phyloP scores from a whole-genome alignment of 2,888 invertebrate genomes.

The Meiosimyza decipiens region DNA sequence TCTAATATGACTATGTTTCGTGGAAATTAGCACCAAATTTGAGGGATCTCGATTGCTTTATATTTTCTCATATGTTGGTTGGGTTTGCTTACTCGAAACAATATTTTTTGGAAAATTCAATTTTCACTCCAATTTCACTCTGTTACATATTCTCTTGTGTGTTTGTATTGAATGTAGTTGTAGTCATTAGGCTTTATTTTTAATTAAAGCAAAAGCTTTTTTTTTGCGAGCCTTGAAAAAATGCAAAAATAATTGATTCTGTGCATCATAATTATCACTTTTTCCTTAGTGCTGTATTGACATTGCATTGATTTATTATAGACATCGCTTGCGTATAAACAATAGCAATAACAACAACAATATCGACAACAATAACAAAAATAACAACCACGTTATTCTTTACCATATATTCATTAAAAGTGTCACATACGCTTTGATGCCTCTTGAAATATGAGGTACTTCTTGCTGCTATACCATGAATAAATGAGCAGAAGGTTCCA shows the following conservation, averaged over 20 bases:
- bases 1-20: no score
- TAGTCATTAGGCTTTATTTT: no score
- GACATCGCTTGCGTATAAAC: conserved; percentile 34
- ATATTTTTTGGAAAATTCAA: no score
- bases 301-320: conserved; percentile 43
- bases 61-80: no score
- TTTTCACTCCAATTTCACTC: no score
- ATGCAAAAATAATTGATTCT: conserved; percentile 29
- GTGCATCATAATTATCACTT: neutral
- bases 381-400: neutral
- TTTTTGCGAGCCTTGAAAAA: neutral
- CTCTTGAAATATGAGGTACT: neutral
- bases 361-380: neutral
- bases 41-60: no score
- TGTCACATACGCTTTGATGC: conserved; percentile 10
- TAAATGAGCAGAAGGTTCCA: conserved; percentile 17
- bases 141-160: no score
- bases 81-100: no score
- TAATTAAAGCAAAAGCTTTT: no score
- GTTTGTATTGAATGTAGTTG: no score
- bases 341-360: conserved; percentile 25
- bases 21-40: no score
- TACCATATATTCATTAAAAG: neutral
- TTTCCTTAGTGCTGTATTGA: conserved; percentile 6
- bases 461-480: neutral